These are phyloP conservation scores for Timandra comae DNA, from an alignment of 2,888 invertebrate species.

Conservation along the genomic window DNA sequence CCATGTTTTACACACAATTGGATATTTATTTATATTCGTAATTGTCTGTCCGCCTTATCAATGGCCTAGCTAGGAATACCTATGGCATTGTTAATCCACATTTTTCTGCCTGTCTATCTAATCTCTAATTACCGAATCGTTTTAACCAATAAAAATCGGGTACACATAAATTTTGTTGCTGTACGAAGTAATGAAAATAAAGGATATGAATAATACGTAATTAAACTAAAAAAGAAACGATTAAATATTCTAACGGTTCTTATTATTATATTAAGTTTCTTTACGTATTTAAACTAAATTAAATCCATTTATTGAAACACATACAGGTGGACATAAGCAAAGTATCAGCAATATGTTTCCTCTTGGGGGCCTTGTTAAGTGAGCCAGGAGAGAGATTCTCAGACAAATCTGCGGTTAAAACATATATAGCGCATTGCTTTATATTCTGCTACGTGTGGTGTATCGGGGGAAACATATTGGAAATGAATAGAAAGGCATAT, in stretches of 20 bases:
- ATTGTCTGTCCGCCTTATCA: too few relatives aligned
- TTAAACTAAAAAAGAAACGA: too few relatives aligned
- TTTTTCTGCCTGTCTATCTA: too few relatives aligned
- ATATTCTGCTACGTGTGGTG: conserved; percentile 90
- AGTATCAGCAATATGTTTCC: conserved; percentile 83
- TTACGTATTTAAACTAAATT: too few relatives aligned
- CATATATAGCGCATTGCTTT: conserved; percentile 85
- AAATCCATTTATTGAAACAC: too few relatives aligned
- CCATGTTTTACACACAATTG: too few relatives aligned
- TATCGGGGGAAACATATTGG: conserved; percentile 89
- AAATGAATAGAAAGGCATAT: conserved; percentile 80
- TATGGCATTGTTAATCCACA: background rate
- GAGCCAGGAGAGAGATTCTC: conserved; percentile 78
- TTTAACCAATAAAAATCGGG: too few relatives aligned
- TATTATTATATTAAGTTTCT: background rate
- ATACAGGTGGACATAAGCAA: conserved; percentile 89
- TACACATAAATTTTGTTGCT: too few relatives aligned
- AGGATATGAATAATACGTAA: too few relatives aligned
- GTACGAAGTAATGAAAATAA: too few relatives aligned
- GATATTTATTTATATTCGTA: too few relatives aligned
- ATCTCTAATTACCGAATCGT: too few relatives aligned
- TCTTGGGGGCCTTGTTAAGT: conserved; percentile 82
- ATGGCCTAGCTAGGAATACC: conserved; percentile 33
- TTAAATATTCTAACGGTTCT: background rate
- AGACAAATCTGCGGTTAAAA: conserved; percentile 79